Base-by-base conservation (phyloP, 2,113 vertebrate genomes). In the Coreoperca whiteheadi region DNA sequence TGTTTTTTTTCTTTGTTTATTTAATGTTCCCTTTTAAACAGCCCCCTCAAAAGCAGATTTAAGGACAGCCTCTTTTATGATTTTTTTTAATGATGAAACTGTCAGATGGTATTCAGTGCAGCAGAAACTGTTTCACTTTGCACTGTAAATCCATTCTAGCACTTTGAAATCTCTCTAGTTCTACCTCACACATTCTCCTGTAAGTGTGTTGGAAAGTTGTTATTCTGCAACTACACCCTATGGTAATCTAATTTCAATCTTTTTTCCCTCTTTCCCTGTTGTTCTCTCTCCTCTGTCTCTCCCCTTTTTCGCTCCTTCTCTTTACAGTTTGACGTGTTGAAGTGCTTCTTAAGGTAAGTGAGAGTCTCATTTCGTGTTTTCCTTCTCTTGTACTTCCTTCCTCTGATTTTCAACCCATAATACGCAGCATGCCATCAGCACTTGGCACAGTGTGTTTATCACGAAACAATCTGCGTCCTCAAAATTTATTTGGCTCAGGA, bases 301-400 rank as follows among this genome's bases (percentile, higher is more conserved):
- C 48, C 57, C 28, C 50, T 50, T 63, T 72, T 70, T 2, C 14
- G 2, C 53, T 57, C 60, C 69, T 54, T 86, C 32, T 83, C 66
- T 81, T 86, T 84, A 54, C 89, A 94, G 94, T 86, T 92, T 92
- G 84, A 89, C 54, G 74, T 76, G 86, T 50, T 84, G 59, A 81
- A 88, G 92, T 72, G 79, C 87, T 91, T 92, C 77, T 88, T 76
- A 90, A 94, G 94, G 94, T 94, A 94, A 93, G 91, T 84, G 79
- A 81, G 53, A 77, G 57, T 77, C 76, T 77, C 72, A 77, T 85
- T 86, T 88, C 1, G 16, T 87, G 50, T 88, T 84, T 86, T 82
- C 37, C 67, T 72, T 73, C 56, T 67, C 73, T 71, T 65, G 30
- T 70, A 60, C 70, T 70, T 89, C 84, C 70, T 61, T 79, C 21